Evolutionary conservation across 2,888 invertebrate species (phyloP).

Genomic region (Erebia epiphron): DNA sequence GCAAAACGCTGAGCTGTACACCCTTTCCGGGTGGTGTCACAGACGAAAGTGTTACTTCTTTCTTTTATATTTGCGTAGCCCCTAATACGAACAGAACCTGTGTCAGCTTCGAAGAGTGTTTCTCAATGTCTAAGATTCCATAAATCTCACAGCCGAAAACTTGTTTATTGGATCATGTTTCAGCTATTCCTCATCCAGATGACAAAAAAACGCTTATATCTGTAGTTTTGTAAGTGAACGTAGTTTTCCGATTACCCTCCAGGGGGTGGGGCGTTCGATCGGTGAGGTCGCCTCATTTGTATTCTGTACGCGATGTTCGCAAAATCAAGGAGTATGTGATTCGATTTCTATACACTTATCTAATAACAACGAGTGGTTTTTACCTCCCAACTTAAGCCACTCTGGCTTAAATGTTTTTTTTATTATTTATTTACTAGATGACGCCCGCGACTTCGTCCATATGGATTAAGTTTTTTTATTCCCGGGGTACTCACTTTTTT

Average conservation of each 20-base stretch:
- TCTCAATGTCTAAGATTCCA: conserved; percentile 3
- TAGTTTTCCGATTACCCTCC: conserved; percentile 48
- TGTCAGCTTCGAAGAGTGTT: not conserved
- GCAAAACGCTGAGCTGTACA: too few species aligned
- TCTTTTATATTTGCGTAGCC: too few species aligned
- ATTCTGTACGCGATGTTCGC: conserved; percentile 69
- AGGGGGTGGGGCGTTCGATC: conserved; percentile 36
- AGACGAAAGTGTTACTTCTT: too few species aligned
- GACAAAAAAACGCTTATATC: conserved; percentile 35
- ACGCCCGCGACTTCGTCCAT: too few species aligned
- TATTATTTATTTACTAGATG: too few species aligned
- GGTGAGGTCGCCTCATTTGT: conserved; percentile 63
- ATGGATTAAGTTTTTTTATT: too few species aligned
- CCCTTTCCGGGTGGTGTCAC: too few species aligned
- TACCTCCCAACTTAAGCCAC: not conserved
- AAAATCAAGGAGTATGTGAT: conserved; percentile 83
- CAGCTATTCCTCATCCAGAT: conserved; percentile 38
- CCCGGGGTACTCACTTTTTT: too few species aligned
- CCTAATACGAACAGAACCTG: not conserved
- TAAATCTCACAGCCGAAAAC: conserved; percentile 32
- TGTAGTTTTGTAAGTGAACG: conserved; percentile 41
- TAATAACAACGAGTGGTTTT: conserved; percentile 54
- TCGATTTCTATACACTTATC: conserved; percentile 73
- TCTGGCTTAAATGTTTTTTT: too few species aligned
- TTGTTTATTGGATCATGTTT: conserved; percentile 38